Evolutionary conservation across 1,140 invertebrate species (phyloP).

Genomic region (Paralvinella palmiformis): DNA sequence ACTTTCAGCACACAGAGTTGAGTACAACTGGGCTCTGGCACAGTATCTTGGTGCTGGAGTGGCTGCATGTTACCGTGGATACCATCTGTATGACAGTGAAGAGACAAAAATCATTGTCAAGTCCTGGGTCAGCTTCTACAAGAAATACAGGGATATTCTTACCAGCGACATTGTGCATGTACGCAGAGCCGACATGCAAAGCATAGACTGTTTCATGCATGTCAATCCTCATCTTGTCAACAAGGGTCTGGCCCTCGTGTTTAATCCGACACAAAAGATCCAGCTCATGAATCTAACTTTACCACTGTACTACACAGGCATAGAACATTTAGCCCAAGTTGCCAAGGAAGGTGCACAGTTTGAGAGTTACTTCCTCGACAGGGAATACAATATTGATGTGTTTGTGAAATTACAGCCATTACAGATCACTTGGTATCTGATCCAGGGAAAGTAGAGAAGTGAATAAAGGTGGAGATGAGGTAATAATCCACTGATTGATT

Average conservation of each 20-base stretch:
- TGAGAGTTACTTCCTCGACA: background rate
- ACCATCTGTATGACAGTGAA: conserved; percentile 5
- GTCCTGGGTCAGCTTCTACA: conserved; percentile 13
- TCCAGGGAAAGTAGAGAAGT: no score
- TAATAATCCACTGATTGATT: no score
- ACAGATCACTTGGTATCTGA: background rate
- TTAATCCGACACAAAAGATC: conserved; percentile 4
- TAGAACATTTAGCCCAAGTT: background rate
- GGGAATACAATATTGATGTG: background rate
- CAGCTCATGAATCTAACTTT: background rate
- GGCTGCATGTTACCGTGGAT: conserved; percentile 15
- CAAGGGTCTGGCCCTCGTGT: conserved; percentile 9
- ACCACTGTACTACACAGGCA: conserved; percentile 11
- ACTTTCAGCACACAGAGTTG: background rate
- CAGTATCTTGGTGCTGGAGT: conserved; percentile 17
- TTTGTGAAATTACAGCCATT: background rate
- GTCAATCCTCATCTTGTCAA: background rate
- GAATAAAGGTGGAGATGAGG: no score
- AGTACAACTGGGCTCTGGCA: conserved; percentile 13
- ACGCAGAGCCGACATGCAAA: conserved; percentile 13
- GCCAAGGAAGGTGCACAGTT: background rate
- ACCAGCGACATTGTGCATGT: conserved; percentile 12
- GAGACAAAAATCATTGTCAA: conserved; percentile 5
- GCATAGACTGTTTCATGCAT: conserved; percentile 16
- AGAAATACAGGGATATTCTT: conserved; percentile 6